Conservation (phyloP, 1,140 invertebrate genomes). For the Zaprionus gabonicus region DNA sequence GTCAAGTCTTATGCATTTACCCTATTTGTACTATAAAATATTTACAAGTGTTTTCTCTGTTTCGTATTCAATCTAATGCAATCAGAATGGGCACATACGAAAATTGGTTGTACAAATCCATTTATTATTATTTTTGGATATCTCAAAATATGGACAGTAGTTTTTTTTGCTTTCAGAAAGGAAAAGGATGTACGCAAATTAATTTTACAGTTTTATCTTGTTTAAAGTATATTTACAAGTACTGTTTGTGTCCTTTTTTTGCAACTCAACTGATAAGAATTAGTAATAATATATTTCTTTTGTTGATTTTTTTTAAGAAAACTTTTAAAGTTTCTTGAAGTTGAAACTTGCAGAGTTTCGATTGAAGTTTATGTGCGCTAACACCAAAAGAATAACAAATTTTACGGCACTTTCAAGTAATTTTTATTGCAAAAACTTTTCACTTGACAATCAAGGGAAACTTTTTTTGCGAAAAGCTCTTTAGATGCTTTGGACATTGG, state of each 20-base stretch:
- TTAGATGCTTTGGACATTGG: not conserved
- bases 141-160: no score
- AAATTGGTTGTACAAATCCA: no score
- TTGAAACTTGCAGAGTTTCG: not conserved
- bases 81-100: no score
- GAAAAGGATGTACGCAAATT: no score
- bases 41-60: not conserved
- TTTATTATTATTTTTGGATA: no score
- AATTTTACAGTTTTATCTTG: no score
- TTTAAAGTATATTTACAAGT: no score
- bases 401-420: not conserved
- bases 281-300: no score
- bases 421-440: conserved; percentile 8
- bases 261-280: no score
- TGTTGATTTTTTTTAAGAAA: not conserved
- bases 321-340: not conserved
- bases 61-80: no score
- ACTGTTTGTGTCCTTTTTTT: not conserved
- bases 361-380: not conserved
- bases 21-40: not conserved
- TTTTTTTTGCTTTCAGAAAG: no score
- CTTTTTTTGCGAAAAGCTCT: not conserved
- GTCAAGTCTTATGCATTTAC: not conserved
- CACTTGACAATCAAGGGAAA: not conserved
- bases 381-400: not conserved